Conservation (phyloP, 2,888 invertebrate genomes). For the Ichneumoninae sp. region DNA sequence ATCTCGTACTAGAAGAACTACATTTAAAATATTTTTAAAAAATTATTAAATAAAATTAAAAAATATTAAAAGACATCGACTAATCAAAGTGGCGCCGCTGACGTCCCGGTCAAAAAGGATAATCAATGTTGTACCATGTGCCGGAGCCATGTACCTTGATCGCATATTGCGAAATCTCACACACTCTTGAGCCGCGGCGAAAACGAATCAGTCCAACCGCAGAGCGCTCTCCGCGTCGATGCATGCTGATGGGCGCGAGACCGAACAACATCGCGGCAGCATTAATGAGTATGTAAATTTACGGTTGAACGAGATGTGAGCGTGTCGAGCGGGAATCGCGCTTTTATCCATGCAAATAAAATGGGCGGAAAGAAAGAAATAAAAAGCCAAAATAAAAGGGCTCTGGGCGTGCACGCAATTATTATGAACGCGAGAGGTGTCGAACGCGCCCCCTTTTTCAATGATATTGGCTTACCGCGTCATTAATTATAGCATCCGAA, state of each 20-base stretch:
- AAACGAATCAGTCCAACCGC: conserved; percentile 49
- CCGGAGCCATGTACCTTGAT: conserved; percentile 12
- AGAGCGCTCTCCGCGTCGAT: conserved; percentile 41
- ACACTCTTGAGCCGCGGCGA: conserved; percentile 37
- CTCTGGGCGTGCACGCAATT: conserved; percentile 58
- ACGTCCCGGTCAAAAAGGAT: conserved; percentile 30
- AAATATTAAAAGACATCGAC: neutral
- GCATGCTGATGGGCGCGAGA: conserved; percentile 59
- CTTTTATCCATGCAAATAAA: conserved; percentile 51
- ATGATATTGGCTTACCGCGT: conserved; percentile 30
- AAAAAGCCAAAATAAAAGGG: conserved; percentile 13
- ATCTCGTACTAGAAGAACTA: neutral
- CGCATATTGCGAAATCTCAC: conserved; percentile 24
- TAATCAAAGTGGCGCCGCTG: conserved; percentile 30
- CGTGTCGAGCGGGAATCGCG: conserved; percentile 38
- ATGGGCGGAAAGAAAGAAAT: conserved; percentile 1
- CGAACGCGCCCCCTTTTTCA: conserved; percentile 45
- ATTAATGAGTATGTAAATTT: conserved; percentile 65
- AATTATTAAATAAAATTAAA: neutral
- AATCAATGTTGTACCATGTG: conserved; percentile 29
- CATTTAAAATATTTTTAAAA: neutral
- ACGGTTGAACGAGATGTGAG: conserved; percentile 55
- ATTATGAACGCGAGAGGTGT: conserved; percentile 58
- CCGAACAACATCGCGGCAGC: conserved; percentile 50
- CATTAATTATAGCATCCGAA: conserved; percentile 42